Evolutionary conservation across 2,888 invertebrate species (phyloP), one percentile per base, ranked within the genome.

Genomic region (Trissolcus brochymenae): DNA sequence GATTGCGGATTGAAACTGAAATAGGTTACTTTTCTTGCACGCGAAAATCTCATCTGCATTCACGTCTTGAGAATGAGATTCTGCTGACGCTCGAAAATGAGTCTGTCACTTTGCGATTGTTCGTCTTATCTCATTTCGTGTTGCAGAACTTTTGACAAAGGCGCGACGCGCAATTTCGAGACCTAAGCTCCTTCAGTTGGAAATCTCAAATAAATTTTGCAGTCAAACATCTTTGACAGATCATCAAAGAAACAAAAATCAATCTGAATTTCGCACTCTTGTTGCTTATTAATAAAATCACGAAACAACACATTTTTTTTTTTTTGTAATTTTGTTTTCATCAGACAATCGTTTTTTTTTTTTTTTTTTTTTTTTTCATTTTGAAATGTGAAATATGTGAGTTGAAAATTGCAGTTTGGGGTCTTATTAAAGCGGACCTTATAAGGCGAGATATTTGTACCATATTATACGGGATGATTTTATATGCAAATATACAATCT

Each of bases 401-500:
- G 49, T 55, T 49, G n/a, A n/a, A 71, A 61, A 62, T 71, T 43
- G 2, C 25, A 19, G 6, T 43, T 51, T 43, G 13, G 51, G 17
- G 1, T 56, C 46, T 40, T 67, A 55, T 67, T 61, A 61, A 65
- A 60, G 6, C 35, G 35, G 43, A 13, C 65, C 76, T 61, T 66
- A 67, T 54, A 71, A 67, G 72, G 68, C 64, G 72, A 79, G 79
- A 82, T 78, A 78, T 70, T 72, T 82, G 82, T 83, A 81, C 81
- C 77, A 81, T 79, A 83, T 85, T 83, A 81, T 82, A 84, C 79
- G 82, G 83, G 83, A 83, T 84, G 84, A 84, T 85, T 85, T 82
- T 81, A 82, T 86, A 85, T 86, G 86, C 86, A 86, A 86, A 86
- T 86, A 35, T 35, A 85, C 83, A 85, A 80, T 73, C 80, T 81